Evolutionary conservation across 2,888 invertebrate species (phyloP).

Genomic region (Therioaphis trifolii): DNA sequence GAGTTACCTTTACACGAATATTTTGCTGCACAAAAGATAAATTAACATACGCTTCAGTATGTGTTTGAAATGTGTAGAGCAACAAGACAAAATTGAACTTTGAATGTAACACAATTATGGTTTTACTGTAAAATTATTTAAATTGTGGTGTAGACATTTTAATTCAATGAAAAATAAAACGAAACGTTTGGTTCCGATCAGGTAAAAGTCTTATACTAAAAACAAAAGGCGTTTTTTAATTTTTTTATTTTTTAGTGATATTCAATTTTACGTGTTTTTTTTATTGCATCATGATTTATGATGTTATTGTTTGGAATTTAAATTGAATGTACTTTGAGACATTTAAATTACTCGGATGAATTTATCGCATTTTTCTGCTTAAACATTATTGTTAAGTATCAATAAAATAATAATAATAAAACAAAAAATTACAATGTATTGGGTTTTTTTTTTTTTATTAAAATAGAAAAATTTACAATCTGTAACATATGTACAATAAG

Average conservation of each 20-base stretch:
- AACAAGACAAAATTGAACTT: slow-evolving; percentile 9
- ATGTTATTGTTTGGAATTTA: neutral
- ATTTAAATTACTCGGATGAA: too few relatives aligned
- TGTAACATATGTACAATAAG: too few relatives aligned
- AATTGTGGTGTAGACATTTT: neutral
- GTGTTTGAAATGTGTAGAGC: neutral
- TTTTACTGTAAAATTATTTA: neutral
- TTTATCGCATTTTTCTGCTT: too few relatives aligned
- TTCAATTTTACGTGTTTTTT: too few relatives aligned
- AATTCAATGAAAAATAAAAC: neutral
- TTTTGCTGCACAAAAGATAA: slow-evolving; percentile 9
- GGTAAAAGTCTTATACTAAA: too few relatives aligned
- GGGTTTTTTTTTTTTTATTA: too few relatives aligned
- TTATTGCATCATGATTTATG: neutral
- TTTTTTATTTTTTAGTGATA: too few relatives aligned
- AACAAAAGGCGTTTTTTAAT: too few relatives aligned
- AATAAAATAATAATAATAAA: too few relatives aligned
- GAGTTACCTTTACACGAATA: slow-evolving; percentile 11
- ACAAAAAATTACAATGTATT: too few relatives aligned
- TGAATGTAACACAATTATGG: slow-evolving; percentile 1
- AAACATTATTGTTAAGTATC: too few relatives aligned
- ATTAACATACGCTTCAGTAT: slow-evolving; percentile 9
- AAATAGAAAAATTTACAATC: too few relatives aligned
- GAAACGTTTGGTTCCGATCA: neutral
- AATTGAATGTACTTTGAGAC: neutral